These are phyloP conservation scores for Chromoteleia sp. DNA, from an alignment of 2,888 invertebrate species.

Conservation along the genomic window DNA sequence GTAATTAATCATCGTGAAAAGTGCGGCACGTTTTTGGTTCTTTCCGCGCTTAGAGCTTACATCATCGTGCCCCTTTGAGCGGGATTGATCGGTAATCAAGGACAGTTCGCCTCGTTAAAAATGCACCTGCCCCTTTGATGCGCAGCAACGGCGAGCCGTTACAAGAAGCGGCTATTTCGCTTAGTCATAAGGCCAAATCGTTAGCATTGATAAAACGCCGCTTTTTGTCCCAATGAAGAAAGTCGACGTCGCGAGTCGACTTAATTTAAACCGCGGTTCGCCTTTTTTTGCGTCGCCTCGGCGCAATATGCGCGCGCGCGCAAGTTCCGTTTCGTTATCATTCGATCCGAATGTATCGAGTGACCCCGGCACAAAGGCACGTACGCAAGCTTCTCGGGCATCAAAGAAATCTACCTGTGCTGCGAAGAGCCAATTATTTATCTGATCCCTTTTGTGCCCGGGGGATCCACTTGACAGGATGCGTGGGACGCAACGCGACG, in stretches of 20 bases:
- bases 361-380: slow-evolving; percentile 77
- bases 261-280: slow-evolving; percentile 27
- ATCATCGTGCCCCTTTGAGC: slow-evolving; percentile 45
- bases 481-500: slow-evolving; percentile 83
- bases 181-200: slow-evolving; percentile 65
- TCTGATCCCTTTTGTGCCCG: slow-evolving; percentile 81
- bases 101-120: slow-evolving; percentile 66
- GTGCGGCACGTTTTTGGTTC: slow-evolving; percentile 17
- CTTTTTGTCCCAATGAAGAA: slow-evolving; percentile 50
- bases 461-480: slow-evolving; percentile 83
- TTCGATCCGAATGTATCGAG: slow-evolving; percentile 81
- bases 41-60: slow-evolving; percentile 34
- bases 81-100: slow-evolving; percentile 69
- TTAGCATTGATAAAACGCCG: slow-evolving; percentile 59
- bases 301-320: slow-evolving; percentile 35
- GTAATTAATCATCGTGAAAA: slow-evolving; percentile 79
- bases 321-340: slow-evolving; percentile 67
- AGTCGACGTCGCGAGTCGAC: slow-evolving; percentile 34
- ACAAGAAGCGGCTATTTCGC: slow-evolving; percentile 54
- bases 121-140: slow-evolving; percentile 65
- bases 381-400: slow-evolving; percentile 79
- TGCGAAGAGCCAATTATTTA: slow-evolving; percentile 83
- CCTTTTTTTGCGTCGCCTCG: slow-evolving; percentile 47
- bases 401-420: slow-evolving; percentile 83
- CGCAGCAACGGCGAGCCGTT: slow-evolving; percentile 36